Conservation (phyloP, 2,113 vertebrate species). For the Anthoscopus minutus region DNA sequence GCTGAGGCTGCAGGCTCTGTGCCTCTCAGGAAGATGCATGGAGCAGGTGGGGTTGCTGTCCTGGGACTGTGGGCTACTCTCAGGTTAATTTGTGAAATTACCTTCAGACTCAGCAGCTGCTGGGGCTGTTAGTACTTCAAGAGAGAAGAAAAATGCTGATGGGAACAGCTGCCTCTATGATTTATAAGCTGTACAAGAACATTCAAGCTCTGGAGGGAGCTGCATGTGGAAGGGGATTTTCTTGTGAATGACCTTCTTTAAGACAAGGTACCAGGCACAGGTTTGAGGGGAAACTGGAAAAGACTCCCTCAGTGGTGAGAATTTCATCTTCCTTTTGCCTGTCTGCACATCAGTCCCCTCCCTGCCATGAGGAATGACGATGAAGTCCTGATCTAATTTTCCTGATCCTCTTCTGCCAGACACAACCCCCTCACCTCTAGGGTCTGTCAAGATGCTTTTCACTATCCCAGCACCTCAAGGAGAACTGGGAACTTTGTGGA, state of each 20-base stretch:
- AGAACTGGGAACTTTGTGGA: neutral
- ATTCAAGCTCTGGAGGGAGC: neutral
- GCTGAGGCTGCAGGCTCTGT: neutral
- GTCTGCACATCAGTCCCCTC: neutral
- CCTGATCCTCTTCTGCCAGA: neutral
- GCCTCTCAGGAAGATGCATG: neutral
- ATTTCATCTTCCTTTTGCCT: neutral
- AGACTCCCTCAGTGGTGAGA: neutral
- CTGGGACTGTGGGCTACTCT: conserved; percentile 12
- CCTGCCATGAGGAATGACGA: neutral
- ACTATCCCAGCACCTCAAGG: neutral
- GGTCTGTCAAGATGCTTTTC: neutral
- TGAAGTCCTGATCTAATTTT: neutral
- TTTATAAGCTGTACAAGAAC: conserved; percentile 19
- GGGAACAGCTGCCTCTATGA: conserved; percentile 42
- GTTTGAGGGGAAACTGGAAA: neutral
- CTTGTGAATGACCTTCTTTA: neutral
- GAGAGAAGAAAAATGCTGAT: conserved; percentile 48
- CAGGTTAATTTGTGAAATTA: conserved; percentile 54
- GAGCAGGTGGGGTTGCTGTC: neutral
- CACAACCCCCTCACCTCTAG: neutral
- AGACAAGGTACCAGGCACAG: neutral
- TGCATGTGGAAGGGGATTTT: conserved; percentile 27
- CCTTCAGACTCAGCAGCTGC: conserved; percentile 51
- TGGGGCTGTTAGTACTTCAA: neutral